Evolutionary conservation across 2,797 vertebrate species (phyloP).

Genomic region (Lutjanus argentimaculatus): DNA sequence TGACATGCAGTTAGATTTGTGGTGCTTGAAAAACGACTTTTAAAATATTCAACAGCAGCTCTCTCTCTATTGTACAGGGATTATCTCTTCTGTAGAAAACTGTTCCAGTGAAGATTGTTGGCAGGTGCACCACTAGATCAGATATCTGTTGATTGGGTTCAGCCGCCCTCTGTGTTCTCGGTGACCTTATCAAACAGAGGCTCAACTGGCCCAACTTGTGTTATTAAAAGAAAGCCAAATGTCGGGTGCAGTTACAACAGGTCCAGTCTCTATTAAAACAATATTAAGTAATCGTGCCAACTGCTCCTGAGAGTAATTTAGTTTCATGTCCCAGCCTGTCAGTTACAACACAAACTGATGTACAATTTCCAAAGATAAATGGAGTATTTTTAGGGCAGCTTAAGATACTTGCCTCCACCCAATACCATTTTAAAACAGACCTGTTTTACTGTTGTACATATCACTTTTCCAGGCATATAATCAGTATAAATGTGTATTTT

Average conservation of each 20-base stretch:
- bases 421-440: background rate
- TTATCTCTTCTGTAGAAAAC: no score
- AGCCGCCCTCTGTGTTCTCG: background rate
- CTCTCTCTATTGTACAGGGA: no score
- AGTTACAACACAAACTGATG: background rate
- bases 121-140: no score
- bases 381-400: no score
- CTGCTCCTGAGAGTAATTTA: background rate
- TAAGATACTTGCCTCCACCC: fast-evolving
- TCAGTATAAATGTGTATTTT: background rate
- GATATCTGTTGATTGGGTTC: background rate
- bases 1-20: no score
- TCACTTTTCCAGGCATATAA: background rate
- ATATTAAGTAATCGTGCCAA: background rate
- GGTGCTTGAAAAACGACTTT: no score
- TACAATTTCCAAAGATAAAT: no score
- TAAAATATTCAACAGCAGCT: no score
- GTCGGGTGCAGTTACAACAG: no score
- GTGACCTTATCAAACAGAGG: background rate
- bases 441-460: background rate
- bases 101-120: no score
- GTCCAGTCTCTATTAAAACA: fast-evolving
- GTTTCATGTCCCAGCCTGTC: background rate
- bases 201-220: fast-evolving
- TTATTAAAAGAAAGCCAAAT: background rate